Percentiles rank a stretch among this genome's conserved stretches.
Evolutionary conservation across 2,797 vertebrate species (phyloP).

Genomic region (Myripristis jacobus): DNA sequence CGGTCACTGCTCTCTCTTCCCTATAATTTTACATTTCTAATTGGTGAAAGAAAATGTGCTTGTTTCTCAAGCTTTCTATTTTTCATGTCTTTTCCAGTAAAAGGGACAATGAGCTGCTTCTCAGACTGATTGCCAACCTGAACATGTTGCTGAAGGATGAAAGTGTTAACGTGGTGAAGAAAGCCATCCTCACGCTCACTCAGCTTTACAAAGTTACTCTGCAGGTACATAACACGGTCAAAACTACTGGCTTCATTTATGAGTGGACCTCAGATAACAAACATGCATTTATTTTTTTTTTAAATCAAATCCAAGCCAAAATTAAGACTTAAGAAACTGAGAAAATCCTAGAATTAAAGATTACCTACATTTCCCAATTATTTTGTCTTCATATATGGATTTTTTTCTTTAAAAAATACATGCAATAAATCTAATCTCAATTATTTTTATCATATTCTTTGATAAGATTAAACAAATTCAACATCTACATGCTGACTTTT

Average conservation of each 20-base stretch:
- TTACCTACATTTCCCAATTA: too few relatives aligned
- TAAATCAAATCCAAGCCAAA: too few relatives aligned
- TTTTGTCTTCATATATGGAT: too few relatives aligned
- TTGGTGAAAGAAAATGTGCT: background rate
- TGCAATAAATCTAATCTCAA: background rate
- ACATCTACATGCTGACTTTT: background rate
- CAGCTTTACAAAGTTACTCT: constrained; percentile 94
- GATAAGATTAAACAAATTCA: background rate
- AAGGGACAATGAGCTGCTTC: constrained; percentile 92
- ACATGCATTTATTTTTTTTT: too few relatives aligned
- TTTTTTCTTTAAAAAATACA: background rate
- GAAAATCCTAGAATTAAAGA: too few relatives aligned
- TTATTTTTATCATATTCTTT: background rate
- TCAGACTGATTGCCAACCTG: constrained; percentile 92
- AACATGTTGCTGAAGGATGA: constrained; percentile 95
- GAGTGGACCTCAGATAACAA: background rate
- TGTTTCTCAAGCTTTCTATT: background rate
- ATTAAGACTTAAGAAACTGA: too few relatives aligned
- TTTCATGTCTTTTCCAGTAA: constrained; percentile 81
- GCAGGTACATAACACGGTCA: constrained; percentile 81
- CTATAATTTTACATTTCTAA: background rate
- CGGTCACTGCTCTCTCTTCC: background rate
- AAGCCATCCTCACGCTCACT: constrained; percentile 94
- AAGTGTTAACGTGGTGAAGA: constrained; percentile 96
- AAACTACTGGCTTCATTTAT: background rate